phyloP scores from a whole-genome alignment of 2,797 vertebrate species.

The Rhinoraja longicauda region DNA sequence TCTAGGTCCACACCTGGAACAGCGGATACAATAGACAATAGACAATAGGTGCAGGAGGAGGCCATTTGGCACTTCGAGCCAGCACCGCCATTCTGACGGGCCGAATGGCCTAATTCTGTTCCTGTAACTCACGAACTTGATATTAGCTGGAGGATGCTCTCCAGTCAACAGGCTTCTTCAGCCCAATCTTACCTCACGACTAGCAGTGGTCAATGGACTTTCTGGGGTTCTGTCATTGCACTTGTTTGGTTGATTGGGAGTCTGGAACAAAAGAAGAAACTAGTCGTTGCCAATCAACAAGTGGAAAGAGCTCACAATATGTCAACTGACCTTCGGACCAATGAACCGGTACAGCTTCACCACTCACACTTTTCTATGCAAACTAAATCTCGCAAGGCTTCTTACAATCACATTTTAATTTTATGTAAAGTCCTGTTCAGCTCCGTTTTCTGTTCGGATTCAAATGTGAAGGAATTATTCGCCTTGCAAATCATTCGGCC shows the following conservation, averaged over 20 bases:
- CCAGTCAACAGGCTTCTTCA: not conserved
- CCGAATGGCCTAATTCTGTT: too few species aligned
- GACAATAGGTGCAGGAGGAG: too few species aligned
- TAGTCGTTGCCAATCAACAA: not conserved
- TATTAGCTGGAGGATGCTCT: too few species aligned
- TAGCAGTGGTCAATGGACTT: not conserved
- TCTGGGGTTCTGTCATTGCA: too few species aligned
- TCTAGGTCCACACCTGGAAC: too few species aligned
- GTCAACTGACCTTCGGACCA: not conserved
- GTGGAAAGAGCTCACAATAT: not conserved
- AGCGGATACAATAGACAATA: too few species aligned
- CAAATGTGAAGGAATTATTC: not conserved
- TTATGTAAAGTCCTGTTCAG: not conserved
- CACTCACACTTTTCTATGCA: not conserved
- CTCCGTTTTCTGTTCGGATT: not conserved
- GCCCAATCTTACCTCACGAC: not conserved
- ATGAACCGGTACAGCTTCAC: not conserved
- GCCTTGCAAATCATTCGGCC: not conserved
- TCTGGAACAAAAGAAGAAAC: not conserved
- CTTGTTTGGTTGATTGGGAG: not conserved
- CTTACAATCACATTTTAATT: not conserved
- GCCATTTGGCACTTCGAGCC: too few species aligned
- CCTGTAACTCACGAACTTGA: too few species aligned
- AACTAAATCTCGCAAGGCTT: not conserved
- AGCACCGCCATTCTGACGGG: too few species aligned